phyloP scores from a whole-genome alignment of 2,113 vertebrate genomes.

The Otocyon megalotis region DNA sequence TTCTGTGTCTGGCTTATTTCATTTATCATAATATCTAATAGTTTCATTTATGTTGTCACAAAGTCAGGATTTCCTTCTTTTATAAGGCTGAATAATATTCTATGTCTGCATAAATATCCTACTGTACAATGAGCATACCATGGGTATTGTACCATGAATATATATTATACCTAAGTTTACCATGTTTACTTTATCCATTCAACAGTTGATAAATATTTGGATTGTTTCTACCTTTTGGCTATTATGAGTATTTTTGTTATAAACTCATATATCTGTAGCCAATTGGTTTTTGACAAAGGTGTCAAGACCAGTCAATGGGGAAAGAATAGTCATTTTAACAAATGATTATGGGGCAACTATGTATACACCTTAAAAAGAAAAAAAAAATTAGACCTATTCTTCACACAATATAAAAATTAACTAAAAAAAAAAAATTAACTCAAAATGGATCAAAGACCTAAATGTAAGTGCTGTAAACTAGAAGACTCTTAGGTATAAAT shows the following conservation, averaged over 20 bases:
- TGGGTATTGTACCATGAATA: neutral
- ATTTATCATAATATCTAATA: neutral
- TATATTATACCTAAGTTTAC: neutral
- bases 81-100: neutral
- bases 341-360: neutral
- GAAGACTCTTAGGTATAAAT: neutral
- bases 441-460: neutral
- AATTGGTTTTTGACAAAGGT: neutral
- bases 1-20: neutral
- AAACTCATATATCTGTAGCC: neutral
- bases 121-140: neutral
- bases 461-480: neutral
- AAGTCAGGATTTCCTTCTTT: neutral
- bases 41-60: neutral
- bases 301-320: neutral
- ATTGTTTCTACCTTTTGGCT: neutral
- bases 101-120: neutral
- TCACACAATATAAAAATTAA: neutral
- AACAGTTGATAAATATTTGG: neutral
- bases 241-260: neutral
- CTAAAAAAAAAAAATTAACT: neutral
- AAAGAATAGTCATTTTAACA: neutral
- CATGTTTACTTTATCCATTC: neutral
- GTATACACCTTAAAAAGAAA: neutral
- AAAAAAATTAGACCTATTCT: neutral